These are phyloP conservation scores for Amazonetta brasiliensis DNA, from an alignment of 2,797 vertebrate genomes.

Conservation along the genomic window DNA sequence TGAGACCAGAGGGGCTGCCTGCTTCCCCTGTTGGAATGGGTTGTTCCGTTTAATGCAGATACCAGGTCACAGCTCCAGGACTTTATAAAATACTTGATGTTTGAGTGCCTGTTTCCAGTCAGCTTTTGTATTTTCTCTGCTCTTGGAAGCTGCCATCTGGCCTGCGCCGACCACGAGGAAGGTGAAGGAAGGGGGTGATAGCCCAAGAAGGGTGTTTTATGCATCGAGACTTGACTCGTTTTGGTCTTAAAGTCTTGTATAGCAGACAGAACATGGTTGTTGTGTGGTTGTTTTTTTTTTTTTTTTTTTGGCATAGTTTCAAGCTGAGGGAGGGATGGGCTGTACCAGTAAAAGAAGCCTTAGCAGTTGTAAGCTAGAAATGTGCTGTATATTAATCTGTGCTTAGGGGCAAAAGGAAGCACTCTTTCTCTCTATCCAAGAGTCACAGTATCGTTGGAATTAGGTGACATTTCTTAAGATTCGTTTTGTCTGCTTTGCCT, in stretches of 20 bases:
- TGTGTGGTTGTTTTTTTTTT: background rate
- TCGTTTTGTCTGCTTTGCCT: background rate
- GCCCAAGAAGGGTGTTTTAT: background rate
- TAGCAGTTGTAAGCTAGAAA: background rate
- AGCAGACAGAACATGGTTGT: background rate
- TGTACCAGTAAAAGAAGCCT: background rate
- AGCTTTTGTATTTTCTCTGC: background rate
- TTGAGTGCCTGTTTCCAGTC: background rate
- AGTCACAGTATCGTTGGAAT: background rate
- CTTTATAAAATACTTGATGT: background rate
- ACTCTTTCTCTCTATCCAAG: background rate
- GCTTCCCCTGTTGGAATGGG: background rate
- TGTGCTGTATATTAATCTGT: background rate
- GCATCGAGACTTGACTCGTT: background rate
- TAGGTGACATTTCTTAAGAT: background rate
- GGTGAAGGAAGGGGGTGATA: background rate
- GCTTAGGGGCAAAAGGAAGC: background rate
- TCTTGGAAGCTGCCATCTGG: background rate
- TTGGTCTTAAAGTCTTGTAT: background rate
- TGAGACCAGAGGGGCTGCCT: background rate
- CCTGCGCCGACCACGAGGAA: accelerated
- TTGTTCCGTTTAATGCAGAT: background rate
- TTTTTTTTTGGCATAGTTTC: background rate
- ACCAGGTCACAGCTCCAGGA: background rate
- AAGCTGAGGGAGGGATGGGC: background rate